Evolutionary conservation across 2,797 vertebrate species (phyloP).

Genomic region (Microchirus variegatus): DNA sequence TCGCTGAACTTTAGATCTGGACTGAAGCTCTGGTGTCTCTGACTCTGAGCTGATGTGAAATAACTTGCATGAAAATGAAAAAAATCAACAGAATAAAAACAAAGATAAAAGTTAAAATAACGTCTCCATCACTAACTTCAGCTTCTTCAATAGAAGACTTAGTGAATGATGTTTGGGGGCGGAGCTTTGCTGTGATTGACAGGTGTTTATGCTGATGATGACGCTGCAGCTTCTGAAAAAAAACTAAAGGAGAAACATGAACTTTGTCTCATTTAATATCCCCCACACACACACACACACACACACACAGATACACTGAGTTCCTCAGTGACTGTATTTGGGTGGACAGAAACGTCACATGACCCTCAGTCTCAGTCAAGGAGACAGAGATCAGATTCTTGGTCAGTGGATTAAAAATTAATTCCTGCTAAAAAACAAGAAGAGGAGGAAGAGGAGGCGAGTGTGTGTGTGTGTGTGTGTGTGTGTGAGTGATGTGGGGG

Average conservation of each 20-base stretch:
- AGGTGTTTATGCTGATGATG: too few relatives aligned
- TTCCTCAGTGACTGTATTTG: too few relatives aligned
- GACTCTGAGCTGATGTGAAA: background rate
- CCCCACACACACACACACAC: too few relatives aligned
- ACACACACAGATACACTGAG: too few relatives aligned
- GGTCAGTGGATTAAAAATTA: conserved; percentile 53
- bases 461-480: background rate
- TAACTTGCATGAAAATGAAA: background rate
- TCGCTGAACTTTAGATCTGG: too few relatives aligned
- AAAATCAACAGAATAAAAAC: background rate
- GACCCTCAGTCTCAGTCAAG: background rate
- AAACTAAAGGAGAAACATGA: too few relatives aligned
- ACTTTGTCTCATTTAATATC: too few relatives aligned
- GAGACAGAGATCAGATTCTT: conserved; percentile 30
- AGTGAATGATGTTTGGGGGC: too few relatives aligned
- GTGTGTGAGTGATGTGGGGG: conserved; percentile 18
- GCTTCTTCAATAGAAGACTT: background rate
- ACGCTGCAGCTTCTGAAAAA: too few relatives aligned
- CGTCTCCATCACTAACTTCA: background rate
- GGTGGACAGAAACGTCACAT: conserved; percentile 8
- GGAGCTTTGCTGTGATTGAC: too few relatives aligned
- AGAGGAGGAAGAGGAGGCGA: background rate
- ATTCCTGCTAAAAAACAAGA: conserved; percentile 35
- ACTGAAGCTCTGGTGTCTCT: too few relatives aligned
- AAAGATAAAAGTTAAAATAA: background rate